Evolutionary conservation across 2,113 vertebrate genomes (phyloP).

Genomic region (Cettia cetti): DNA sequence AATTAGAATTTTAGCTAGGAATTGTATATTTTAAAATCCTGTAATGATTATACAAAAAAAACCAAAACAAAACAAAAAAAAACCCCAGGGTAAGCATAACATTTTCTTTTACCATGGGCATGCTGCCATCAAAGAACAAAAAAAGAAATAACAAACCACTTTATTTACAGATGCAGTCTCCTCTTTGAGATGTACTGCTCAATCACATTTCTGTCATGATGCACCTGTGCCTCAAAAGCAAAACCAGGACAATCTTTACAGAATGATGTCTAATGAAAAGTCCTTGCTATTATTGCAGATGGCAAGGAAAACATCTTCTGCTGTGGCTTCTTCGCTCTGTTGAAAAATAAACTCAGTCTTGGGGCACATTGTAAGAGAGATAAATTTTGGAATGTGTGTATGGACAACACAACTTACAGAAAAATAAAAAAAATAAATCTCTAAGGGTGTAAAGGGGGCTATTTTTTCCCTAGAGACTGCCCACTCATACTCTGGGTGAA

Average conservation of each 20-base stretch:
- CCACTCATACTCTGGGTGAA: neutral
- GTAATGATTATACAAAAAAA: neutral
- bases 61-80: too few relatives aligned
- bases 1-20: neutral
- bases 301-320: neutral
- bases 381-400: neutral
- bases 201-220: neutral
- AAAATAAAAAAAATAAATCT: neutral
- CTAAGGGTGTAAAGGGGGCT: neutral
- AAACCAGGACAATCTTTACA: neutral
- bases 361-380: neutral
- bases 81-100: neutral
- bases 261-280: neutral
- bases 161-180: neutral
- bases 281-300: neutral
- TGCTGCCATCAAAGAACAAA: neutral
- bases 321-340: neutral
- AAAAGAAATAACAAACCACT: neutral
- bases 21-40: neutral
- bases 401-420: neutral
- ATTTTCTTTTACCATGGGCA: neutral
- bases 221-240: neutral
- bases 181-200: neutral
- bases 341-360: neutral
- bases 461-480: neutral